These are phyloP conservation scores for Coelinius sp. DNA, from an alignment of 2,888 invertebrate genomes.

Conservation along the genomic window DNA sequence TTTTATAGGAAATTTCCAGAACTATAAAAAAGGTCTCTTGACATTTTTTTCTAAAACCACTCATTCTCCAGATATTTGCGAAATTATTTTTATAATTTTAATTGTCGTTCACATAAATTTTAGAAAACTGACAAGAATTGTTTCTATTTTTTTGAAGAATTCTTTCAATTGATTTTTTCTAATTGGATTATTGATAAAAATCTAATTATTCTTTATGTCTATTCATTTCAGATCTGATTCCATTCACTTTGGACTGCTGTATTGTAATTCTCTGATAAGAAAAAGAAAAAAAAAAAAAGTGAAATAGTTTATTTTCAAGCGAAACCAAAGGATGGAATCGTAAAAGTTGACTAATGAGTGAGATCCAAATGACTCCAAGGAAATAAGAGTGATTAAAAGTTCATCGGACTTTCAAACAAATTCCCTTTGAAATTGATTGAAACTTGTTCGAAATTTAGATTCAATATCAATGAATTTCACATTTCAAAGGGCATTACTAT, in stretches of 20 bases:
- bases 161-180: too few relatives aligned
- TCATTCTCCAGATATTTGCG: too few relatives aligned
- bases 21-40: too few relatives aligned
- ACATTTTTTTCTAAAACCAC: too few relatives aligned
- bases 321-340: conserved; percentile 26
- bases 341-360: conserved; percentile 22
- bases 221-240: conserved; percentile 19
- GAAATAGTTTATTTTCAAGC: conserved; percentile 5
- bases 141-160: too few relatives aligned
- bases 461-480: not conserved
- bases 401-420: not conserved
- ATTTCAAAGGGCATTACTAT: not conserved
- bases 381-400: not conserved
- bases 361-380: not conserved
- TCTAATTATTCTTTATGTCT: not conserved
- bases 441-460: not conserved
- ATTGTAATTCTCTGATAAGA: not conserved
- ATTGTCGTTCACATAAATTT: not conserved
- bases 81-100: not conserved
- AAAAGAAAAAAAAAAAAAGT: not conserved
- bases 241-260: not conserved
- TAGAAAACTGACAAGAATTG: too few relatives aligned
- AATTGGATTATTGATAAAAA: not conserved
- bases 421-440: not conserved
- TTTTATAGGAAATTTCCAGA: too few relatives aligned